Conservation (phyloP, 1,140 invertebrate species). For the Grapholita molesta region DNA sequence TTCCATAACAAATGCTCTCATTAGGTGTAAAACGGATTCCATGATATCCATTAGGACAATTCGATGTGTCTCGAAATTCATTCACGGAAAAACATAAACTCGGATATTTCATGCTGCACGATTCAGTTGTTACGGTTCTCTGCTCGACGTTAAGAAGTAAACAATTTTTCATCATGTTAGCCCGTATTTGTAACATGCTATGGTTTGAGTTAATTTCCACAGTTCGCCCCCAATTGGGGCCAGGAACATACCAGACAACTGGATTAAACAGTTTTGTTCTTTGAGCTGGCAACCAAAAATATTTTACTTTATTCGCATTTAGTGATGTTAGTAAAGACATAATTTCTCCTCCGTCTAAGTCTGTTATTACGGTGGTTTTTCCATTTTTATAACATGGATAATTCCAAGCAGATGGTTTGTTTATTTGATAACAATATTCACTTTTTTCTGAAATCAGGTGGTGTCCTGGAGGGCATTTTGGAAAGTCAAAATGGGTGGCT, state of each 20-base stretch:
- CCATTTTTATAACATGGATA: conserved; percentile 58
- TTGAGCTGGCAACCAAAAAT: conserved; percentile 58
- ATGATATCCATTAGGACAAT: conserved; percentile 56
- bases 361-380: conserved; percentile 51
- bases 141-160: conserved; percentile 47
- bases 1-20: conserved; percentile 56
- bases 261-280: conserved; percentile 48
- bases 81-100: conserved; percentile 61
- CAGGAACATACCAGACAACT: conserved; percentile 55
- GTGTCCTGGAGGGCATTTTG: conserved; percentile 50
- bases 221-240: conserved; percentile 51
- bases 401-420: conserved; percentile 41
- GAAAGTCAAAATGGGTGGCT: conserved; percentile 39
- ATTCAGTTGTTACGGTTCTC: conserved; percentile 40
- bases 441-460: conserved; percentile 45
- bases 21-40: conserved; percentile 49
- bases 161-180: conserved; percentile 46
- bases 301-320: conserved; percentile 34
- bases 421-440: conserved; percentile 54
- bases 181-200: conserved; percentile 31
- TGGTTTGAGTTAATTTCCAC: conserved; percentile 28
- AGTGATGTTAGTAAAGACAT: conserved; percentile 43
- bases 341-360: conserved; percentile 42
- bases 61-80: conserved; percentile 46
- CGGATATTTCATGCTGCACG: conserved; percentile 40